Evolutionary conservation across 2,113 vertebrate genomes (phyloP), one percentile per base, ranked within the genome.

Genomic region (Neomonachus schauinslandi): DNA sequence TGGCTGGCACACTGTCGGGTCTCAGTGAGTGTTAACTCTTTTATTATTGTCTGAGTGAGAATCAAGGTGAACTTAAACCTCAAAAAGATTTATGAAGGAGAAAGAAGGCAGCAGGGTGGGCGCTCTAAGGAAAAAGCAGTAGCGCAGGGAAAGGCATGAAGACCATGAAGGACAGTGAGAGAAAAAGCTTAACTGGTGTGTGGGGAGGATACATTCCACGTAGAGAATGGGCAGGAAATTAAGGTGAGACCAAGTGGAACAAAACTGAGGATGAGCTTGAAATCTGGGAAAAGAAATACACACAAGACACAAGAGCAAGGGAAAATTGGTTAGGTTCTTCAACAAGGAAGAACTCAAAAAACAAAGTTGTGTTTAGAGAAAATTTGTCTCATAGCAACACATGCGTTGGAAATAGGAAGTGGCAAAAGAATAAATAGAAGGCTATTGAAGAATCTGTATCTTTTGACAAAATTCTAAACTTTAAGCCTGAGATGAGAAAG

Each of bases 381-480:
- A 88, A 82, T 67, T 76, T 0, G 1, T 96, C 91, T 95, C 81
- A 6, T 93, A 88, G 81, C 81, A 97, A 91, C 91, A 72, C 42
- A 14, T 15, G 39, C 84, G 57, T 83, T 94, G 42, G 72, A 97
- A 97, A 94, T 65, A 94, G 72, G 31, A 94, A 96, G 59, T 71
- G 81, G 61, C 65, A 95, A 88, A 91, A 19, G 36, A 85, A 77
- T 61, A 96, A 91, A 96, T 82, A 91, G 69, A 81, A 59, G 65
- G 21, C 28, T 72, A 74, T 28, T 49, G 28, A 96, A 72, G 16
- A 96, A 61, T 19, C 46, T 76, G 55, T 55, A 21, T 53, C 51
- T 51, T 49, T 96, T 42, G 82, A 90, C 39, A 92, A 33, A 77
- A 91, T 67, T 51, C 55, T 88, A 46, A 81, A 74, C 16, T 76